Conservation (phyloP, 2,113 vertebrate species). For the Octodon degus region DNA sequence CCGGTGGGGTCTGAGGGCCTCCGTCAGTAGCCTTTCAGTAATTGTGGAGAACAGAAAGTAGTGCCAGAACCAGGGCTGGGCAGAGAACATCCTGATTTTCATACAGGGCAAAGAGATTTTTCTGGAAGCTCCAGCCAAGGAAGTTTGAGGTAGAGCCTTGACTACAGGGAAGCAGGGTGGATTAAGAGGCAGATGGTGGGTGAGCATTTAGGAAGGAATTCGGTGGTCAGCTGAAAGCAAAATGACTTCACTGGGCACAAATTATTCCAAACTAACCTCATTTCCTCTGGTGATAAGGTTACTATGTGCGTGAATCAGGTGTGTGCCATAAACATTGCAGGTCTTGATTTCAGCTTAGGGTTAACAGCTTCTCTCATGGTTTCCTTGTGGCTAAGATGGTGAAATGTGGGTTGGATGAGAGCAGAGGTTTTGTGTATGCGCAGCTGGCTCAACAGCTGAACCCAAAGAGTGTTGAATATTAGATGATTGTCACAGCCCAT, state of each 20-base stretch:
- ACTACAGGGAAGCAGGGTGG: constrained; percentile 65
- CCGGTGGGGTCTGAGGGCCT: neutral
- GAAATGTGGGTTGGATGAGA: constrained; percentile 65
- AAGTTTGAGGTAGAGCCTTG: constrained; percentile 68
- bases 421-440: constrained; percentile 70
- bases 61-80: constrained; percentile 56
- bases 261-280: constrained; percentile 74
- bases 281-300: constrained; percentile 80
- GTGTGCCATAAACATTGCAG: constrained; percentile 54
- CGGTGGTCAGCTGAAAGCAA: constrained; percentile 66
- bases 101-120: constrained; percentile 50
- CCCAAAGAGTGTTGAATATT: constrained; percentile 67
- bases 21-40: constrained; percentile 44
- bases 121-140: constrained; percentile 62
- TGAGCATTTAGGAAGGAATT: constrained; percentile 81
- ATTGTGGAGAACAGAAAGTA: constrained; percentile 45
- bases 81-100: constrained; percentile 63
- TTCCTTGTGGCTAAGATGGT: constrained; percentile 64
- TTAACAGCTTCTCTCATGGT: constrained; percentile 61
- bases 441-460: constrained; percentile 76
- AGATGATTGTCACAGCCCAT: constrained; percentile 58
- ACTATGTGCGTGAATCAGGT: constrained; percentile 70
- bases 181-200: constrained; percentile 73
- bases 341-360: constrained; percentile 74
- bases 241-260: constrained; percentile 75